Evolutionary conservation across 2,113 vertebrate species (phyloP).

Genomic region (Petroica traversi): DNA sequence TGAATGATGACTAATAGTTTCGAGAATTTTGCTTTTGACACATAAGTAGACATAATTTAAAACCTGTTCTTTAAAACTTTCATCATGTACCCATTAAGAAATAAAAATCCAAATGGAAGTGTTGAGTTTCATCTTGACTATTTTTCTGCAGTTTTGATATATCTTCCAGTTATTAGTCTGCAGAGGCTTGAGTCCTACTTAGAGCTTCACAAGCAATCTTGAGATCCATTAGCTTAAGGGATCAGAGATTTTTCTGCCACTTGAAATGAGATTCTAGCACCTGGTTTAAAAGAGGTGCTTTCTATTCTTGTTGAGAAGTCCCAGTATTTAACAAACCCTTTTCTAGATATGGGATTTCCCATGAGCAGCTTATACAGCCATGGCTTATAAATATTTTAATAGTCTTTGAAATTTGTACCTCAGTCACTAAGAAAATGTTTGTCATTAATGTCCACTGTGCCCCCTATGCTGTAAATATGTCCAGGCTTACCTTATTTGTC

Average conservation of each 20-base stretch:
- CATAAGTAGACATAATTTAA: background rate
- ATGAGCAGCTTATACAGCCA: background rate
- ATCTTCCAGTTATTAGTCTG: background rate
- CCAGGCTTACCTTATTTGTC: background rate
- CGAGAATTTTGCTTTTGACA: background rate
- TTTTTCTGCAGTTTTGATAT: background rate
- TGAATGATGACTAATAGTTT: background rate
- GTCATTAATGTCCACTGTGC: background rate
- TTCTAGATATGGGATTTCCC: background rate
- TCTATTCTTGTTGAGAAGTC: background rate
- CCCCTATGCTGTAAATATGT: background rate
- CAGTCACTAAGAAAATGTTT: background rate
- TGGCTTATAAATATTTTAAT: background rate
- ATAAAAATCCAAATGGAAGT: background rate
- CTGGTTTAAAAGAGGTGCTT: background rate
- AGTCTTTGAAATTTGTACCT: background rate
- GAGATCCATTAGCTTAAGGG: background rate
- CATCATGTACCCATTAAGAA: no score
- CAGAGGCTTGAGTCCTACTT: background rate
- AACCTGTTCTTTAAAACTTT: background rate
- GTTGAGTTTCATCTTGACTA: background rate
- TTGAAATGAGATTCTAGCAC: background rate
- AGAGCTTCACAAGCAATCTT: background rate
- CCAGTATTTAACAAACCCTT: background rate
- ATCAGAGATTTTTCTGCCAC: background rate